These are phyloP conservation scores for Dallia pectoralis DNA, from an alignment of 2,797 vertebrate species.

Conservation along the genomic window DNA sequence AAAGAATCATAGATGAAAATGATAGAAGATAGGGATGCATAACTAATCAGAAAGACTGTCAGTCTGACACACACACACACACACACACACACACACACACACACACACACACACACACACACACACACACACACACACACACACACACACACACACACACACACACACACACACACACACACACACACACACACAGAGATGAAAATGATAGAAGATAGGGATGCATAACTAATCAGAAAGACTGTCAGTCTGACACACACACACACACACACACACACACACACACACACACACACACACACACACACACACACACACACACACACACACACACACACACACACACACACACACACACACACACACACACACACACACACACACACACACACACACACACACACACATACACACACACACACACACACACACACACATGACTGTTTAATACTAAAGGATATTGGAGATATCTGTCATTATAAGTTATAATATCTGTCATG, in stretches of 20 bases:
- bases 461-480: slow-evolving; percentile 5
- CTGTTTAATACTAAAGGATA: neutral
- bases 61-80: neutral
- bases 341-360: neutral
- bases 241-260: neutral
- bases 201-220: slow-evolving; percentile 34
- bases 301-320: slow-evolving; percentile 12
- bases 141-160: slow-evolving; percentile 6
- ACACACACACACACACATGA: neutral
- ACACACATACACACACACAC: slow-evolving; percentile 1
- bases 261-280: slow-evolving; percentile 5
- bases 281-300: slow-evolving; percentile 13
- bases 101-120: slow-evolving; percentile 13
- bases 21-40: slow-evolving; percentile 29
- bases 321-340: slow-evolving; percentile 8
- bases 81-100: slow-evolving; percentile 9
- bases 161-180: neutral
- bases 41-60: slow-evolving; percentile 1
- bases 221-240: slow-evolving; percentile 18
- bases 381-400: slow-evolving; percentile 9
- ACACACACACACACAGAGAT: slow-evolving; percentile 13
- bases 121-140: slow-evolving; percentile 8
- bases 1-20: slow-evolving; percentile 43
- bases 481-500: neutral
- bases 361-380: neutral